These are phyloP conservation scores for Melanophora roralis DNA, from an alignment of 2,888 invertebrate genomes.

Conservation along the genomic window DNA sequence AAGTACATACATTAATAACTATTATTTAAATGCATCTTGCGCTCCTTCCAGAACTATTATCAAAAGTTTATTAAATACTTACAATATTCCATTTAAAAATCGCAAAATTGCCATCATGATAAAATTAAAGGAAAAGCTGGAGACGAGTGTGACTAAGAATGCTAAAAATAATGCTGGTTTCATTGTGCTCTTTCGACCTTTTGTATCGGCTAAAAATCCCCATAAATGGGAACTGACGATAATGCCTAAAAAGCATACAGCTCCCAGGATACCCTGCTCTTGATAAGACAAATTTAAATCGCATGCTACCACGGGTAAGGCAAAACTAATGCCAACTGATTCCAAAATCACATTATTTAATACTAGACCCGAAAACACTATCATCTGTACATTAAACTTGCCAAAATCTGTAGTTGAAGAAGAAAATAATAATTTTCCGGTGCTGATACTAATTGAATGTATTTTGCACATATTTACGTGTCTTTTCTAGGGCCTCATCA, in stretches of 20 bases:
- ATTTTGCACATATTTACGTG: constrained; percentile 44
- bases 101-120: constrained; percentile 78
- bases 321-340: constrained; percentile 78
- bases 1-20: too few species aligned
- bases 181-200: constrained; percentile 77
- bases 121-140: constrained; percentile 78
- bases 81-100: constrained; percentile 79
- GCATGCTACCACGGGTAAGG: constrained; percentile 78
- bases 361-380: constrained; percentile 78
- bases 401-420: constrained; percentile 77
- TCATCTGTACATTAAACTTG: constrained; percentile 77
- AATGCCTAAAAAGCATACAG: constrained; percentile 76
- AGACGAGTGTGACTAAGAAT: constrained; percentile 76
- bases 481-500: constrained; percentile 63
- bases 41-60: too few species aligned
- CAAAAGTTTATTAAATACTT: constrained; percentile 66
- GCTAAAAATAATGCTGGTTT: constrained; percentile 77
- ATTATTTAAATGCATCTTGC: too few species aligned
- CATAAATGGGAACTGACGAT: constrained; percentile 79
- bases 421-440: neutral
- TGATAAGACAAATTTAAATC: constrained; percentile 74
- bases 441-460: neutral
- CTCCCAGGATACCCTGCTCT: constrained; percentile 76
- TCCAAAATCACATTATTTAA: constrained; percentile 77
- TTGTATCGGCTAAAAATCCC: constrained; percentile 80